Base-by-base conservation (phyloP, 2,888 invertebrate species). In the Lottia gigantea region DNA sequence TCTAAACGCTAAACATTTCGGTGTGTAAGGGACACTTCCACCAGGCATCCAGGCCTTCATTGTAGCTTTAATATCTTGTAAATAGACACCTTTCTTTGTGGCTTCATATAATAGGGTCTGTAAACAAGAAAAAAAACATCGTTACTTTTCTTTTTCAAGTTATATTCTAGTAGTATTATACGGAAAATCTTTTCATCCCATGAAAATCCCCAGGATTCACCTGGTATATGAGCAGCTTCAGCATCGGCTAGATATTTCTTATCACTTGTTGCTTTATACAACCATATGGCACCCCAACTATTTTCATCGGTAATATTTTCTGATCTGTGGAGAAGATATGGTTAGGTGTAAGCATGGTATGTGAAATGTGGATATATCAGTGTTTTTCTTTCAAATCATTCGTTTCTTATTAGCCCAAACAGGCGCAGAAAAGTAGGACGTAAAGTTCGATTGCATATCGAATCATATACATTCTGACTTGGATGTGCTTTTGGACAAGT, bases 1-100 rank as follows among this genome's bases (percentile, higher is more conserved):
- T 45, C 84, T 71, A 74, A 77, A 86, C 14, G 83, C 84, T 23
- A 86, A 77, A 12, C 86, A 86, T 64, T 81, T 78, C 0, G 84
- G 84, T 1, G 84, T 83, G 72, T 83, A 82, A 4, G 76, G 79
- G 2, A 82, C 70, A 25, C 73, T 70, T 11, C 85, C 85, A 11
- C 84, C 84, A 2, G 84, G 83, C 69, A 83, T 74, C 84, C 84
- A 85, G 40, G 73, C 68, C 1, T 68, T 71, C 69, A 83, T 79
- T 12, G 81, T 83, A 23, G 74, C 74, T 45, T 77, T 79, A 6
- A 85, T 74, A 16, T 80, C 80, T 14, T 72, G 71, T 40, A 77
- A 78, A 74, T 84, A 84, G 26, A 74, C 75, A n/a, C 74, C 76
- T 47, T 83, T 78, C 8, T 75, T 71, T 6, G 84, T 84, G 1